phyloP scores from a whole-genome alignment of 92 coral and sea anemone genomes.

The Porites divaricata region DNA sequence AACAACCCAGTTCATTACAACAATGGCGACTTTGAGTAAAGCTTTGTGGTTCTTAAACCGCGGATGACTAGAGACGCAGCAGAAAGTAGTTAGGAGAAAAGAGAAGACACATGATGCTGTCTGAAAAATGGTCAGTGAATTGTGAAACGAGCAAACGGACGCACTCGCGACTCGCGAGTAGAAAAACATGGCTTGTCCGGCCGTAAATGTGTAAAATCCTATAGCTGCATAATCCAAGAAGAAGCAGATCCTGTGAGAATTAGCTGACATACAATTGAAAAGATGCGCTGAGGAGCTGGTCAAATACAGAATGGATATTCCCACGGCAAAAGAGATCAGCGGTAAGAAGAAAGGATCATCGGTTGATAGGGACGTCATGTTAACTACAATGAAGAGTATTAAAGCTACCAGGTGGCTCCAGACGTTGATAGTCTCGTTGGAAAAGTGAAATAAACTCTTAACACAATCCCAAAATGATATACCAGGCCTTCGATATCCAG shows the following conservation, averaged over 20 bases:
- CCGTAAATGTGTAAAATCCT: conserved; percentile 90
- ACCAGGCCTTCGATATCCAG: conserved; percentile 95
- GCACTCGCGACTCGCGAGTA: conserved; percentile 85
- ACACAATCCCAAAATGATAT: conserved; percentile 77
- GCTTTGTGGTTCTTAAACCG: conserved; percentile 76
- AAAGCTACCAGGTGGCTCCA: conserved; percentile 90
- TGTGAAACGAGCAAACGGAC: conserved; percentile 49
- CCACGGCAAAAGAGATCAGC: conserved; percentile 80
- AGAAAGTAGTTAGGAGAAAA: conserved; percentile 68
- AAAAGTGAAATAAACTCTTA: conserved; percentile 61
- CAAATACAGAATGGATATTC: conserved; percentile 72
- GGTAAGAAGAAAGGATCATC: conserved; percentile 87
- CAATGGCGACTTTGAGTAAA: conserved; percentile 74
- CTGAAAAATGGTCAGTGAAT: conserved; percentile 65
- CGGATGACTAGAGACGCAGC: conserved; percentile 91
- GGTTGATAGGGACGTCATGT: conserved; percentile 53
- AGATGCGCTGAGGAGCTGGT: conserved; percentile 92
- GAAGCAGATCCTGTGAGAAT: conserved; percentile 86
- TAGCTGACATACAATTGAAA: conserved; percentile 88
- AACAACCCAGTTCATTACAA: conserved; percentile 70
- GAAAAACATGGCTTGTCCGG: conserved; percentile 89
- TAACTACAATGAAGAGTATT: conserved; percentile 62
- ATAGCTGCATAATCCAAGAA: conserved; percentile 97
- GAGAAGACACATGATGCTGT: conserved; percentile 68
- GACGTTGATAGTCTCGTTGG: conserved; percentile 89